phyloP scores from a whole-genome alignment of 2,888 invertebrate genomes.

The Ornithoptera alexandrae region DNA sequence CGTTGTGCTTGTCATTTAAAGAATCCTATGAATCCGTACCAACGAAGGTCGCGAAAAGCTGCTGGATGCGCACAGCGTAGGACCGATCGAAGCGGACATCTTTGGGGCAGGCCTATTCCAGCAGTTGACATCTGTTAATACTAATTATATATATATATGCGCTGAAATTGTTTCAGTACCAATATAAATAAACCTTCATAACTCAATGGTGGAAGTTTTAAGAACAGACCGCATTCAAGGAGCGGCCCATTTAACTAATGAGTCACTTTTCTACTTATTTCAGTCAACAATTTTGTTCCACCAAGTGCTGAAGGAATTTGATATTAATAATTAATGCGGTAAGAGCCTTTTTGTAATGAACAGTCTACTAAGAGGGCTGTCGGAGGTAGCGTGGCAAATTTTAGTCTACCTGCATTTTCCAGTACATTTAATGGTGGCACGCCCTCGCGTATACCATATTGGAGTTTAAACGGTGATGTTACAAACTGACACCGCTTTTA shows the following conservation, averaged over 20 bases:
- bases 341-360: too few species aligned
- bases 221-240: conserved; percentile 1
- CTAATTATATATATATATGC: too few species aligned
- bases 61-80: too few species aligned
- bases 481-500: conserved; percentile 33
- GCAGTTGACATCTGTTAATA: too few species aligned
- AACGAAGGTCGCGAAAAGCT: too few species aligned
- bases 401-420: conserved; percentile 15
- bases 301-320: not conserved
- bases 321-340: too few species aligned
- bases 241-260: conserved; percentile 8
- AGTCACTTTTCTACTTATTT: not conserved
- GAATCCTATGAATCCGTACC: too few species aligned
- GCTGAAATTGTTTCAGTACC: too few species aligned
- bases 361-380: not conserved
- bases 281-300: not conserved
- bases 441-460: conserved; percentile 14
- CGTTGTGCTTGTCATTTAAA: too few species aligned
- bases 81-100: too few species aligned
- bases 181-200: too few species aligned
- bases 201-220: not conserved
- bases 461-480: conserved; percentile 34
- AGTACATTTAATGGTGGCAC: not conserved
- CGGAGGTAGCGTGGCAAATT: not conserved
- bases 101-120: too few species aligned